Evolutionary conservation across 2,888 invertebrate genomes (phyloP).

Genomic region (Entomobrya multifasciata): DNA sequence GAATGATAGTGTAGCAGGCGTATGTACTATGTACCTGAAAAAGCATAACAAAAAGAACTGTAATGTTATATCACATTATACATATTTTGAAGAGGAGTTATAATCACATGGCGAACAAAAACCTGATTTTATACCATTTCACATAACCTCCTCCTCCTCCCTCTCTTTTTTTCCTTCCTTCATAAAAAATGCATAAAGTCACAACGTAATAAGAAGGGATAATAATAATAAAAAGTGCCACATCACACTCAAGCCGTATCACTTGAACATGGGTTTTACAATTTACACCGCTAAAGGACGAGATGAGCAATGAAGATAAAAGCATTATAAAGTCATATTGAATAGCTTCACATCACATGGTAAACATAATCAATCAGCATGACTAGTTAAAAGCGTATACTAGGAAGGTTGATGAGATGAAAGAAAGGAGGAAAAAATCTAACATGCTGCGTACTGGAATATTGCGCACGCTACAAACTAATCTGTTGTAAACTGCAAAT

Average conservation of each 20-base stretch:
- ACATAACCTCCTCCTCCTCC: constrained; percentile 18
- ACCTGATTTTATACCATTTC: constrained; percentile 28
- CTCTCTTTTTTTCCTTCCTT: background rate
- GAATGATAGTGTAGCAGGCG: background rate
- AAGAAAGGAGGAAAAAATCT: too few species aligned
- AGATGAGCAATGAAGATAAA: constrained; percentile 10
- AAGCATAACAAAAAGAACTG: constrained; percentile 39
- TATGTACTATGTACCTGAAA: constrained; percentile 33
- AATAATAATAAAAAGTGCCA: constrained; percentile 38
- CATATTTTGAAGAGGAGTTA: constrained; percentile 31
- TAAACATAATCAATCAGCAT: too few species aligned
- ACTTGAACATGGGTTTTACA: constrained; percentile 1
- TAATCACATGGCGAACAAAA: constrained; percentile 40
- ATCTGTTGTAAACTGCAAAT: background rate
- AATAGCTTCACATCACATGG: background rate
- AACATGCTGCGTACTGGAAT: background rate
- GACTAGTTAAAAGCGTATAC: too few species aligned
- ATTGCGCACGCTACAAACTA: background rate
- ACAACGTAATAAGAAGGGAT: constrained; percentile 10
- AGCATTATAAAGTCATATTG: background rate
- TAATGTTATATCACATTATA: constrained; percentile 22
- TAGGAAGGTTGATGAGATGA: too few species aligned
- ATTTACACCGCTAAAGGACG: background rate
- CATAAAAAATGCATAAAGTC: too few species aligned
- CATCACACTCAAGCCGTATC: constrained; percentile 23